Evolutionary conservation across 2,113 vertebrate species (phyloP).

Genomic region (Empidonax alnorum): DNA sequence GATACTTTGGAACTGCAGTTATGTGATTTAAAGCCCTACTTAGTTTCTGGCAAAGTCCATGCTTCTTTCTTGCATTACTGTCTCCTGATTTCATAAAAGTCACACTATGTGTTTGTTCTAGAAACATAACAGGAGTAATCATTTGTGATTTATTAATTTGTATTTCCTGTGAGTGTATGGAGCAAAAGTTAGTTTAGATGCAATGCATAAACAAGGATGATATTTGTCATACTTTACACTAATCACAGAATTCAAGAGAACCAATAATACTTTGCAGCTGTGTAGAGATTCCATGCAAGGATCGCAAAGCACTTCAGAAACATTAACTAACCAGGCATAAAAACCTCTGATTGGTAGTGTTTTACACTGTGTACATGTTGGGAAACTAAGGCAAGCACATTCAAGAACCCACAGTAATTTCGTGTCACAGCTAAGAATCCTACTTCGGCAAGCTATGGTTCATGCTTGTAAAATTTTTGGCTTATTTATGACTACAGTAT

Average conservation of each 20-base stretch:
- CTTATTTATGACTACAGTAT: not conserved
- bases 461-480: not conserved
- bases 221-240: conserved; percentile 46
- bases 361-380: not conserved
- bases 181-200: conserved; percentile 56
- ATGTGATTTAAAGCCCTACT: conserved; percentile 49
- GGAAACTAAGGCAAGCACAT: conserved; percentile 30
- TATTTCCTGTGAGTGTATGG: conserved; percentile 26
- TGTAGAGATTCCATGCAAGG: conserved; percentile 15
- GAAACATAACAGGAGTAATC: not conserved
- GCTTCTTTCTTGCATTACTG: not conserved
- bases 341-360: not conserved
- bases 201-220: conserved; percentile 41
- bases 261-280: conserved; percentile 57
- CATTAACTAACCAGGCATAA: conserved; percentile 29
- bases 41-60: conserved; percentile 31
- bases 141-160: conserved; percentile 54
- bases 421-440: not conserved
- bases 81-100: conserved; percentile 38
- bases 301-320: conserved; percentile 40
- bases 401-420: not conserved
- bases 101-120: conserved; percentile 36
- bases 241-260: conserved; percentile 43
- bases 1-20: conserved; percentile 47
- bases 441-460: not conserved